Evolutionary conservation across 2,797 vertebrate genomes (phyloP).

Genomic region (Balearica regulorum): DNA sequence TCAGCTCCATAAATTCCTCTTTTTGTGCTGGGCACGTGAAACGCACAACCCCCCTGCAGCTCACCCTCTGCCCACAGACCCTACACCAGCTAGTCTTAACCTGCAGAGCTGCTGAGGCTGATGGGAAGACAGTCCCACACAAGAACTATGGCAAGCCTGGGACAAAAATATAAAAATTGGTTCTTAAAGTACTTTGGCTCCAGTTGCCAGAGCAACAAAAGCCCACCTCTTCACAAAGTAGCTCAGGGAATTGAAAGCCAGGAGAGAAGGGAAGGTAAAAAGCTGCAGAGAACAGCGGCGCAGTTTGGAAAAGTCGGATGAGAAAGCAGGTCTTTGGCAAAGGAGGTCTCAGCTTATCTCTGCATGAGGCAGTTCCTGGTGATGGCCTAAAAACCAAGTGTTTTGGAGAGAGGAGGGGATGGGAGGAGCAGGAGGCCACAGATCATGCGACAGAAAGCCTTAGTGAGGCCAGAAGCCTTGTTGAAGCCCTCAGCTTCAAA

Average conservation of each 20-base stretch:
- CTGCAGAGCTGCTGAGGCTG: not conserved
- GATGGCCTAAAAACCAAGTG: not conserved
- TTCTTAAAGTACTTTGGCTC: not conserved
- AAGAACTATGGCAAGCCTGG: not conserved
- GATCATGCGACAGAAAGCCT: not conserved
- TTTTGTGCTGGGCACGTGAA: not conserved
- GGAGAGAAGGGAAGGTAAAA: not conserved
- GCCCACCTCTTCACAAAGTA: not conserved
- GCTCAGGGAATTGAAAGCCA: not conserved
- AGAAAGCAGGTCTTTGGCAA: not conserved
- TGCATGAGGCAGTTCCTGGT: not conserved
- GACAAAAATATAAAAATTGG: not conserved
- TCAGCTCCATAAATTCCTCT: not conserved
- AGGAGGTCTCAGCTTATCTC: not conserved
- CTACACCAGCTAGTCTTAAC: not conserved
- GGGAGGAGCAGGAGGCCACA: not conserved
- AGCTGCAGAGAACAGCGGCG: not conserved
- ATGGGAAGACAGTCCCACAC: not conserved
- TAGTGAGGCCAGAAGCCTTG: not conserved
- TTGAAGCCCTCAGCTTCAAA: not conserved
- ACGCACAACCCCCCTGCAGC: not conserved
- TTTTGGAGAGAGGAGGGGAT: not conserved
- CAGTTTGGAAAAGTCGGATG: not conserved
- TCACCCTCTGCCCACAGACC: not conserved
- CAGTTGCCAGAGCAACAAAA: not conserved